Conservation (phyloP, 2,113 vertebrate species). For the Boulengerochromis microlepis region DNA sequence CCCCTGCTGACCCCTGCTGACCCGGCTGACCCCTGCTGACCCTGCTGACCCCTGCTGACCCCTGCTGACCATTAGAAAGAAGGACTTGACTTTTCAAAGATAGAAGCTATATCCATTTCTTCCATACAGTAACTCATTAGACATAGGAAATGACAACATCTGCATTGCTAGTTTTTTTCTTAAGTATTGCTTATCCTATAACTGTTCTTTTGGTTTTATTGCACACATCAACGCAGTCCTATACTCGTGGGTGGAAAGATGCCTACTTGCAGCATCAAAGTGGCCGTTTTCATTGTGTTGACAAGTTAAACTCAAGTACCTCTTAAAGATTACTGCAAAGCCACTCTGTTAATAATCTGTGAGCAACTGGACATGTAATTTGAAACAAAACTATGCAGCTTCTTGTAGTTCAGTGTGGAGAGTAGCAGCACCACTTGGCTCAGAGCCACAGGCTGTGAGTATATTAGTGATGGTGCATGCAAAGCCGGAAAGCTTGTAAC, state of each 20-base stretch:
- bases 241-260: background rate
- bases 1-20: background rate
- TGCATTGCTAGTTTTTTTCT: background rate
- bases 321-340: conserved; percentile 43
- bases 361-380: too few species aligned
- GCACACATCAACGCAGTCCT: background rate
- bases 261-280: background rate
- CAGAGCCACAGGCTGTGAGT: conserved; percentile 4
- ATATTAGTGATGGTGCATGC: conserved; percentile 10
- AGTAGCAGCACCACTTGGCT: conserved; percentile 4
- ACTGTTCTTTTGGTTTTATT: background rate
- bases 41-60: too few species aligned
- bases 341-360: too few species aligned
- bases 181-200: background rate
- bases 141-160: background rate
- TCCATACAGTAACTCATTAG: background rate
- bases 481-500: background rate
- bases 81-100: background rate
- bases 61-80: background rate
- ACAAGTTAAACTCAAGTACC: conserved; percentile 31
- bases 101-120: background rate
- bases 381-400: background rate
- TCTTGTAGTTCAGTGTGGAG: background rate
- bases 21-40: background rate
- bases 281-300: background rate